Base-by-base conservation (phyloP, 2,113 vertebrate genomes). In the Gymnocephalus cernua region DNA sequence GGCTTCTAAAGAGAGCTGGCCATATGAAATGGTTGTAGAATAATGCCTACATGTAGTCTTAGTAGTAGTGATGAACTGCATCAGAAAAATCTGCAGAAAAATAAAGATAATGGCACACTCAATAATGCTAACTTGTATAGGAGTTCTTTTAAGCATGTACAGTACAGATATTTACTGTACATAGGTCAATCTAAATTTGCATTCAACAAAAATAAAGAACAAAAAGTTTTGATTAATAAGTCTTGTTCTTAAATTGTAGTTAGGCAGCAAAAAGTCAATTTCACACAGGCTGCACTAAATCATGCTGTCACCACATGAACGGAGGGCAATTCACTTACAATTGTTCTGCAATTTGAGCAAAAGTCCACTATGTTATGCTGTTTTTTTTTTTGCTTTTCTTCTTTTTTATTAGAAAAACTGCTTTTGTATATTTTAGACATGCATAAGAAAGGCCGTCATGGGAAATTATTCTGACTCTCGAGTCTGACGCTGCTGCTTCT, bases 231-330 rank as follows among this genome's bases (percentile, higher is more conserved):
- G 38, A 41, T 50, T 25, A 16, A 61, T 50, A 68, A 51, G 48
- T 48, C 47, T 50, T 67, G 2, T 41, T 19, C 35, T 71, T 83
- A 67, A 71, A 88, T 54, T 68, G 51, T 44, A 68, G 56, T 76
- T 67, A 63, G 66, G 64, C 35, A 72, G 41, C 16, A 57, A 82
- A 73, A 74, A 71, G 41, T 74, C 77, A 81, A 81, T 90, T 88
- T 86, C 80, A 88, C 79, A 79, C 75, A 75, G 65, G 29, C 58
- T 85, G 77, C 83, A 84, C 81, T 84, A 79, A 90, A 84, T 77
- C 45, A 50, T 62, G 21, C 48, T 71, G 48, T 75, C 64, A 64
- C 53, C 72, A 71, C 68, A 79, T 83, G 76, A 74, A 74, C 63
- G 64, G 73, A 82, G 47, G 41, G 48, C 66, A 84, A 61, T 70